Evolutionary conservation across 2,113 vertebrate genomes (phyloP).

Genomic region (Sialia sialis): DNA sequence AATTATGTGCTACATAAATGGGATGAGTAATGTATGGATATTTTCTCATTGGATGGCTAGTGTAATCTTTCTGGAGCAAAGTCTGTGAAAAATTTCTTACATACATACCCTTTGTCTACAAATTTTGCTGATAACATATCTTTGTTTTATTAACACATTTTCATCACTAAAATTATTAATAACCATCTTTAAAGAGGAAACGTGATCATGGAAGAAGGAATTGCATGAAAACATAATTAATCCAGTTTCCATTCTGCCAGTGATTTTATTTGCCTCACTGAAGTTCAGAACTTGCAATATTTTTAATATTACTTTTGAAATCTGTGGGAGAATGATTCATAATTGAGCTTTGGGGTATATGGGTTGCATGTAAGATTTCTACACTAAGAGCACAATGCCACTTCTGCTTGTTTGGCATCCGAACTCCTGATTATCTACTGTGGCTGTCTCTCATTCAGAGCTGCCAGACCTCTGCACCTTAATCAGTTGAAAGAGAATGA

Average conservation of each 20-base stretch:
- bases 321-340: not conserved
- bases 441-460: not conserved
- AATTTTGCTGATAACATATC: not conserved
- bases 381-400: fast-evolving
- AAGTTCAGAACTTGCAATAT: not conserved
- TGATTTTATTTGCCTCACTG: not conserved
- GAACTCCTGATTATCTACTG: not conserved
- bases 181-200: not conserved
- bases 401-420: not conserved
- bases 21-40: not conserved
- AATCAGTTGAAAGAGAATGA: not conserved
- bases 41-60: not conserved
- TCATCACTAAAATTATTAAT: not conserved
- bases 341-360: not conserved
- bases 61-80: not conserved
- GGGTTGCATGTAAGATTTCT: not conserved
- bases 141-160: not conserved
- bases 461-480: not conserved
- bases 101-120: not conserved
- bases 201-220: not conserved
- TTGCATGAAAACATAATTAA: not conserved
- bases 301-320: not conserved
- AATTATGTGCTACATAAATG: not conserved
- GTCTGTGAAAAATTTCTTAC: not conserved
- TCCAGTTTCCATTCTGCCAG: not conserved